Percentiles rank a stretch among this genome's conserved stretches.
phyloP scores from a whole-genome alignment of 2,113 vertebrate genomes.

The Theristicus caerulescens region DNA sequence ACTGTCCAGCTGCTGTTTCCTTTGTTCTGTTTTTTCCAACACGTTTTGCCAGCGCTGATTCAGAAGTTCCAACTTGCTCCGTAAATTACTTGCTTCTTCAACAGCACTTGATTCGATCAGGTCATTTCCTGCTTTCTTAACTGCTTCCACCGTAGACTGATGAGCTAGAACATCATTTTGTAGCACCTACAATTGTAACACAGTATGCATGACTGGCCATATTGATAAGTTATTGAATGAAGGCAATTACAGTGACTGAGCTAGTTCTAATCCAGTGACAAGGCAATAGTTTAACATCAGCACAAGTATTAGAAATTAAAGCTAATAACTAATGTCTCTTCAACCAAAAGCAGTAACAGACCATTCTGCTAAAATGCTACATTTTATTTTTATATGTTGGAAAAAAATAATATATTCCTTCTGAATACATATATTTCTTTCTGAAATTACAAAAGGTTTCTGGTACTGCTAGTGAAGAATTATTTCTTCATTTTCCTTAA shows the following conservation, averaged over 20 bases:
- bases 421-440: neutral
- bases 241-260: neutral
- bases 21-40: conserved; percentile 88
- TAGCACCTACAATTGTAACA: conserved; percentile 83
- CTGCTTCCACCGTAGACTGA: conserved; percentile 90
- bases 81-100: conserved; percentile 91
- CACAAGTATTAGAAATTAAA: neutral
- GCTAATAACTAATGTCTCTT: neutral
- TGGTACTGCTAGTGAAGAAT: neutral
- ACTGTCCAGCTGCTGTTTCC: conserved; percentile 88
- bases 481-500: neutral
- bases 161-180: conserved; percentile 96
- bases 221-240: neutral
- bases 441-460: neutral
- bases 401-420: neutral
- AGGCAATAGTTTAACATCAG: neutral
- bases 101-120: conserved; percentile 90
- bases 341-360: neutral
- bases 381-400: neutral
- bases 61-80: conserved; percentile 88
- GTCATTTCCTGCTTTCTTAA: conserved; percentile 92
- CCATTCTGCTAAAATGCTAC: neutral
- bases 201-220: neutral
- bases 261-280: neutral
- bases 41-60: conserved; percentile 91